Evolutionary conservation across 2,113 vertebrate species (phyloP).

Genomic region (Megatriorchis doriae): DNA sequence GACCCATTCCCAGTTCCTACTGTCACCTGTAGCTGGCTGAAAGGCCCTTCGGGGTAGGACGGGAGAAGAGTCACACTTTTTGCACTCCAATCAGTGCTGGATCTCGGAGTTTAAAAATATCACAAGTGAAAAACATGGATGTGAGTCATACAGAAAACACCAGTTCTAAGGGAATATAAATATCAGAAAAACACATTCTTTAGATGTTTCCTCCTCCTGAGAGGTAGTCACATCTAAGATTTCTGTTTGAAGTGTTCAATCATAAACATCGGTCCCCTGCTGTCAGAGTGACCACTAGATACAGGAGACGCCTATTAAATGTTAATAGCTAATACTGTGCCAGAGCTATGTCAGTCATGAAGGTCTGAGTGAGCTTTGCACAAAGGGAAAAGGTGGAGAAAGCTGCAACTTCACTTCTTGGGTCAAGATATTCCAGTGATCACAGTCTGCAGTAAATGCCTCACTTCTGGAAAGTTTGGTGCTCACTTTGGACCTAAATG

Average conservation of each 20-base stretch:
- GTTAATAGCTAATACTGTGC: not conserved
- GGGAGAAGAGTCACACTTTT: not conserved
- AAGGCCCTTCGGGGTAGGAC: not conserved
- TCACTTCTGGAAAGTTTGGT: not conserved
- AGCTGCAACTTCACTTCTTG: fast-evolving
- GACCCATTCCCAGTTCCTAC: not conserved
- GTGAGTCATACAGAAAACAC: slow-evolving; percentile 62
- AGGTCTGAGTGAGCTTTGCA: not conserved
- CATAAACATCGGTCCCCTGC: not conserved
- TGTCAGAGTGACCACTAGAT: not conserved
- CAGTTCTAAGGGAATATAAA: slow-evolving; percentile 28
- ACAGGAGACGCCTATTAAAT: not conserved
- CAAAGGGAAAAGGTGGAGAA: not conserved
- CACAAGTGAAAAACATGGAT: slow-evolving; percentile 61
- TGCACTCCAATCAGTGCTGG: slow-evolving; percentile 21
- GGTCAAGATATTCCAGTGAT: not conserved
- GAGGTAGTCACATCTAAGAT: slow-evolving; percentile 1
- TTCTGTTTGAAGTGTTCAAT: slow-evolving; percentile 18
- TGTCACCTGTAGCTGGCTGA: not conserved
- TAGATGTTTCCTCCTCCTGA: slow-evolving; percentile 32
- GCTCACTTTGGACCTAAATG: not conserved
- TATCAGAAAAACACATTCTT: slow-evolving; percentile 32
- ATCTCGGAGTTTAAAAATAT: slow-evolving; percentile 61
- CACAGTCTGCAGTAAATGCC: not conserved
- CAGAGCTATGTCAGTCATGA: not conserved